Conservation (phyloP, 2,888 invertebrate genomes). For the Strigamia maritima region DNA sequence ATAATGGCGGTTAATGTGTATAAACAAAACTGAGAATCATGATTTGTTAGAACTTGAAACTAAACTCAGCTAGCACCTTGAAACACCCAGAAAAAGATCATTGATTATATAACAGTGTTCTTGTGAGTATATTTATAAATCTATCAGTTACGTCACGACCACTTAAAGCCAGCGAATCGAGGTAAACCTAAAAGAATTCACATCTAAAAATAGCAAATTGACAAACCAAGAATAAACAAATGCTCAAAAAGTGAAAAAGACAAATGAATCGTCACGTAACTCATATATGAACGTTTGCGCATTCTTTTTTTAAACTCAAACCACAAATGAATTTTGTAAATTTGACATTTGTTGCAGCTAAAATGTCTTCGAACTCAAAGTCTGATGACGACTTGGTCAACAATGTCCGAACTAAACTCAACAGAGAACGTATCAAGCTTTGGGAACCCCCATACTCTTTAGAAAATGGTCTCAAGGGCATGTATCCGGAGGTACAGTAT, state of each 20-base stretch:
- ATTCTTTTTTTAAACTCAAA: background rate
- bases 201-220: background rate
- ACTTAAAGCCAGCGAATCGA: background rate
- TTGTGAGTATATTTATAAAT: no score
- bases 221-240: background rate
- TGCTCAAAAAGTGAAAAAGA: background rate
- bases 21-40: no score
- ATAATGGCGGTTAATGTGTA: no score
- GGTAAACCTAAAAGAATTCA: background rate
- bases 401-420: conserved; percentile 34
- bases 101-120: no score
- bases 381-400: conserved; percentile 11
- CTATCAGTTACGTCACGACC: background rate
- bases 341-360: background rate
- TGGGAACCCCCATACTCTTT: conserved; percentile 41
- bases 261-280: background rate
- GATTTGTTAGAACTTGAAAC: no score
- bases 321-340: background rate
- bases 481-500: conserved; percentile 38
- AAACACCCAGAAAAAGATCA: no score
- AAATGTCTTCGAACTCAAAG: conserved; percentile 21
- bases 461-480: conserved; percentile 39
- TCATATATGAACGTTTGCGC: background rate
- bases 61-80: no score
- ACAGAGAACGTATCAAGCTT: conserved; percentile 41